Percentiles rank a stretch among this genome's conserved stretches.
These are phyloP conservation scores for Pantherophis guttatus DNA, from an alignment of 2,113 vertebrate species.

Conservation along the genomic window DNA sequence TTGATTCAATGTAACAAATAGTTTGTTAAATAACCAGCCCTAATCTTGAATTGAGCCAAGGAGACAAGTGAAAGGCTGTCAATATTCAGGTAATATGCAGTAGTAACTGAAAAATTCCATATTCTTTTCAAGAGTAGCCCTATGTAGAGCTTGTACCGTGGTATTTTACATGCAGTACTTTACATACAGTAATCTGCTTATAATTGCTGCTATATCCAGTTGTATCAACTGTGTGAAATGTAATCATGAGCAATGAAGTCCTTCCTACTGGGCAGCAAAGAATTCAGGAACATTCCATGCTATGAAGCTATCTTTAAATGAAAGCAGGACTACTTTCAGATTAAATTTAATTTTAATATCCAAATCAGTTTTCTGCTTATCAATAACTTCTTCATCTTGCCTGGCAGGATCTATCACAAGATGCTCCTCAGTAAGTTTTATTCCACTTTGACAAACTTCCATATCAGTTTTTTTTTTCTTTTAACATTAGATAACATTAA, in stretches of 20 bases:
- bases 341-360: not conserved
- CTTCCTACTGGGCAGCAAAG: not conserved
- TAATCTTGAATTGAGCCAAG: not conserved
- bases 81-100: not conserved
- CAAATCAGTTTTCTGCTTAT: not conserved
- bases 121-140: not conserved
- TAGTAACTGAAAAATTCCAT: not conserved
- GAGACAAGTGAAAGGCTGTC: not conserved
- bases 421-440: not conserved
- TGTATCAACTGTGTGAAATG: not conserved
- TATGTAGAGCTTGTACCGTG: not conserved
- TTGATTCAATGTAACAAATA: not conserved
- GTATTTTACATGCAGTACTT: not conserved
- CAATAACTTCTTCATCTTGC: not conserved
- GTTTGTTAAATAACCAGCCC: not conserved
- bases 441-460: not conserved
- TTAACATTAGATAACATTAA: not conserved
- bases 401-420: not conserved
- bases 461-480: not conserved
- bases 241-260: not conserved
- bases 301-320: not conserved
- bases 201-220: not conserved
- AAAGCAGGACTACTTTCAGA: not conserved
- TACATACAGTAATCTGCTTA: not conserved
- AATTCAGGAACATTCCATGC: not conserved